Conservation (phyloP, 2,888 invertebrate species). For the Gymnocheta viridis region DNA sequence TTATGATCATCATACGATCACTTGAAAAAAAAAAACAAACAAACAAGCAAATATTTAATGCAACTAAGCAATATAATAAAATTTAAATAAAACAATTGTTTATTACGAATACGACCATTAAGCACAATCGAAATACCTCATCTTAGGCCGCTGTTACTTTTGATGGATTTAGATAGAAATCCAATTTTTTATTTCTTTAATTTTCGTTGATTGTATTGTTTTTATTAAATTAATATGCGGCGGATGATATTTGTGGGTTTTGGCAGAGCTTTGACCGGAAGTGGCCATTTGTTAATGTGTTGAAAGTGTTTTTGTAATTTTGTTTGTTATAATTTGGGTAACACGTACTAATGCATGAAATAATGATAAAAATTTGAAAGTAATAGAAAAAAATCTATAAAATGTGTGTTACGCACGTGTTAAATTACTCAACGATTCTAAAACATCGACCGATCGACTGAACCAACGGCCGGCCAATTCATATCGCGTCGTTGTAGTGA, state of each 20-base stretch:
- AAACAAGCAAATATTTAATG: conserved; percentile 54
- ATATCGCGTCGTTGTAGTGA: neutral
- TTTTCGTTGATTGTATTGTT: conserved; percentile 10
- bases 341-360: conserved; percentile 57
- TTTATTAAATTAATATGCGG: conserved; percentile 57
- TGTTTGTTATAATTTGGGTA: conserved; percentile 63
- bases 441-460: conserved; percentile 4
- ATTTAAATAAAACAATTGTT: conserved; percentile 46
- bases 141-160: neutral
- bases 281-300: conserved; percentile 65
- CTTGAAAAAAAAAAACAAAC: conserved; percentile 19
- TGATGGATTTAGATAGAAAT: conserved; percentile 4
- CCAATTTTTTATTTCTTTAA: neutral
- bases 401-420: conserved; percentile 68
- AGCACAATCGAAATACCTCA: conserved; percentile 2
- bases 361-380: conserved; percentile 11
- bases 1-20: conserved; percentile 64
- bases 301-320: conserved; percentile 67
- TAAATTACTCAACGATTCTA: conserved; percentile 39
- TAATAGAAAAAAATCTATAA: neutral
- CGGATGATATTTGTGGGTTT: conserved; percentile 50
- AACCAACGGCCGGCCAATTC: conserved; percentile 19
- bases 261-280: conserved; percentile 65
- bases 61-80: conserved; percentile 54
- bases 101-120: conserved; percentile 21